Evolutionary conservation across 1,140 invertebrate genomes (phyloP).

Genomic region (Pseudomyrmex cubaensis): DNA sequence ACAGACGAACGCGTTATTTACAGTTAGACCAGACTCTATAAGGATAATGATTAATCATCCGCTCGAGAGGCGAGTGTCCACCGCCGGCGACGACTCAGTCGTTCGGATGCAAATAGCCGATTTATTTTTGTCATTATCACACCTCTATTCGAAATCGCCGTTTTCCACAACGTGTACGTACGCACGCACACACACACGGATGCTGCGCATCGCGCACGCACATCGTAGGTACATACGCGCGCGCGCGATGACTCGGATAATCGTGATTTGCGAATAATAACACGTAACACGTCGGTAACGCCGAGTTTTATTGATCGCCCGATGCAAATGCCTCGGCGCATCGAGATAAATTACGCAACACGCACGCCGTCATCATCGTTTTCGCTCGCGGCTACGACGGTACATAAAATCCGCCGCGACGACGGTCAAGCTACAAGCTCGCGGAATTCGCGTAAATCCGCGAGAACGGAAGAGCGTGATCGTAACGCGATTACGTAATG

Average conservation of each 20-base stretch:
- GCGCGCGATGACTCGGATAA: conserved; percentile 40
- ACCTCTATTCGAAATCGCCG: conserved; percentile 28
- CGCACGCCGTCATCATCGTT: conserved; percentile 12
- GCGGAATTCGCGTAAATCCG: conserved; percentile 51
- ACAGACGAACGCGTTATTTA: conserved; percentile 41
- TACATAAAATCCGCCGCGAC: conserved; percentile 16
- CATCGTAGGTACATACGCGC: conserved; percentile 10
- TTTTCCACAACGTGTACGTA: conserved; percentile 13
- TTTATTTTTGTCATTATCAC: conserved; percentile 48
- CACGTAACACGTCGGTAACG: conserved; percentile 17
- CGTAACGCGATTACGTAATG: conserved; percentile 34
- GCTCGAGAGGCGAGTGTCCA: not conserved
- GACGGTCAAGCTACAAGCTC: conserved; percentile 13
- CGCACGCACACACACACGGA: no score
- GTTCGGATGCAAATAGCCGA: conserved; percentile 59
- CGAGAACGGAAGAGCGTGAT: conserved; percentile 39
- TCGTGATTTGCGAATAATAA: conserved; percentile 55
- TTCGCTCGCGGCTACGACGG: not conserved
- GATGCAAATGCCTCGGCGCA: conserved; percentile 17
- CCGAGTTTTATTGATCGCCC: conserved; percentile 32
- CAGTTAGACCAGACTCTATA: conserved; percentile 59
- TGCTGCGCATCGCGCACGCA: not conserved
- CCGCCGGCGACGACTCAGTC: not conserved
- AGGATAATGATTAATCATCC: conserved; percentile 50
- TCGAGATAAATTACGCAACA: conserved; percentile 47